A percentile compares a stretch with the other conserved stretches of the same genome.
Evolutionary conservation across 2,113 vertebrate genomes (phyloP).

Genomic region (Lucifuga dentata): DNA sequence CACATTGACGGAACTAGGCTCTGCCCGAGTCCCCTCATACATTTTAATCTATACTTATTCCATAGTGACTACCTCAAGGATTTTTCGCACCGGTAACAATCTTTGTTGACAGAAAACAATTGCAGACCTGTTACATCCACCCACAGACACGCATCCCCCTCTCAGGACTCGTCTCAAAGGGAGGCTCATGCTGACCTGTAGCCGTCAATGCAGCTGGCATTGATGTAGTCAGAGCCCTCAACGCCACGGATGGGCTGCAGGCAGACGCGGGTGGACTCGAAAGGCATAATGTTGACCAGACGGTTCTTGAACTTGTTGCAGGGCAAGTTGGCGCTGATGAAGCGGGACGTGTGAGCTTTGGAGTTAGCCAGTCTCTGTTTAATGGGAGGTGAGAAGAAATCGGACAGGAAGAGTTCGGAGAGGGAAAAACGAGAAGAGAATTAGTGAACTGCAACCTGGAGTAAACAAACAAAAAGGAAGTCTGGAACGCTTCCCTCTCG

Average conservation of each 20-base stretch:
- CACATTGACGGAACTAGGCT: conserved; percentile 31
- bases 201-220: conserved; percentile 96
- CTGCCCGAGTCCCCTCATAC: conserved; percentile 30
- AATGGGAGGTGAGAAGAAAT: conserved; percentile 21
- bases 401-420: conserved; percentile 18
- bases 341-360: conserved; percentile 96
- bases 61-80: conserved; percentile 6
- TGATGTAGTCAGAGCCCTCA: conserved; percentile 97
- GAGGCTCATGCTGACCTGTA: conserved; percentile 85
- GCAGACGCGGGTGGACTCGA: conserved; percentile 93
- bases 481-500: conserved; percentile 15
- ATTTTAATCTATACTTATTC: conserved; percentile 37
- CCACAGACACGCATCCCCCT: not conserved
- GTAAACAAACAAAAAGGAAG: conserved; percentile 50
- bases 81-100: conserved; percentile 32
- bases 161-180: conserved; percentile 26
- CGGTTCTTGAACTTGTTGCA: conserved; percentile 99
- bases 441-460: conserved; percentile 39
- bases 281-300: conserved; percentile 97
- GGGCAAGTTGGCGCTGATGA: conserved; percentile 97
- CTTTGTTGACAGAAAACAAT: conserved; percentile 30
- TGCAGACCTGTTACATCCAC: conserved; percentile 19
- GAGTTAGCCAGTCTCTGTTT: conserved; percentile 93
- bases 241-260: conserved; percentile 96
- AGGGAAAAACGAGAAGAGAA: conserved; percentile 3